Conservation (phyloP, 2,113 vertebrate species). For the Aythya baeri region DNA sequence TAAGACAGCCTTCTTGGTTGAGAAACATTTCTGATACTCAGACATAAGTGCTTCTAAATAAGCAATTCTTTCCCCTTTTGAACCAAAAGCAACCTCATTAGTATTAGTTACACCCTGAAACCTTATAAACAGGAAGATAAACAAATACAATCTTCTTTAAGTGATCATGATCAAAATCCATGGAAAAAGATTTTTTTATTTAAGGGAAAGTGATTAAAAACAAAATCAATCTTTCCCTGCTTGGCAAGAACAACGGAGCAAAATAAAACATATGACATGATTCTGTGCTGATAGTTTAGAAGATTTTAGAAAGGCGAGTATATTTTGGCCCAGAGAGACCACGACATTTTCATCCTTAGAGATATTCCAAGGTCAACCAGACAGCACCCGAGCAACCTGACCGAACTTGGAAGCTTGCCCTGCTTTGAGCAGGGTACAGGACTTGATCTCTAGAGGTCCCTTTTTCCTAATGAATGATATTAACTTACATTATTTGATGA, state of each 20-base stretch:
- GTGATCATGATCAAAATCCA: neutral
- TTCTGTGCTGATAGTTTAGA: neutral
- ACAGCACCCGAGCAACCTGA: neutral
- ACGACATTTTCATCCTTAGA: neutral
- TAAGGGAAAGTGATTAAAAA: neutral
- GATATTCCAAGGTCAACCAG: neutral
- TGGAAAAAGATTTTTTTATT: neutral
- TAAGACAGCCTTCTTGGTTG: neutral
- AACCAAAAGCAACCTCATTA: neutral
- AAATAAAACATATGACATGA: neutral
- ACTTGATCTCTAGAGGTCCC: neutral
- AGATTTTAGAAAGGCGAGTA: neutral
- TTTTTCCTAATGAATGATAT: neutral
- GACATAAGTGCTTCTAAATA: neutral
- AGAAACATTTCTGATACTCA: neutral
- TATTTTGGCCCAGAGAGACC: neutral
- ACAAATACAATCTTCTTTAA: neutral
- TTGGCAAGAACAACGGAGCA: neutral
- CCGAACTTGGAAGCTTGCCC: neutral
- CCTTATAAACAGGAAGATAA: neutral
- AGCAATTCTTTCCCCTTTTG: neutral
- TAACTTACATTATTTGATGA: neutral
- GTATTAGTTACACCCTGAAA: neutral
- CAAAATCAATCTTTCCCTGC: neutral
- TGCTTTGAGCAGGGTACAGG: neutral